Evolutionary conservation across 2,113 vertebrate species (phyloP), one percentile per base, ranked within the genome.

Genomic region (Pampusana beccarii): DNA sequence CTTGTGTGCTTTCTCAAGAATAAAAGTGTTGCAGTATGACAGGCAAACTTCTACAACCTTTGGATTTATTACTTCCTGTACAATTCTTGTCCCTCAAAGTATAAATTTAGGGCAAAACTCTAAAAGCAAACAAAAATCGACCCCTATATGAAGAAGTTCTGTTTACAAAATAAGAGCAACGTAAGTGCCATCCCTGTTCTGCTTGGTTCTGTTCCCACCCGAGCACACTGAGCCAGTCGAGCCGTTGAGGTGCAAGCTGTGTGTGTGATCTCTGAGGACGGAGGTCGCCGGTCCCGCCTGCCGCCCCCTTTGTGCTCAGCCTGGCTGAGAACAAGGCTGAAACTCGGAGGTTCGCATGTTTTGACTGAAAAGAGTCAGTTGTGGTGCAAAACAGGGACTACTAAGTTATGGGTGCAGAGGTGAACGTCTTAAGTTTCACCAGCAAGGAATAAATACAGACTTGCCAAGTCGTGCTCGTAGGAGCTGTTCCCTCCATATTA

Each of bases 341-440:
- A 84, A 64, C 73, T 79, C 29, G 16, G 16, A 6, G 29, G 78
- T n/a, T 38, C 1, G 0, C 0, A 0, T 48, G 18, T 60, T 86
- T 81, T 62, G n/a, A 89, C 23, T 80, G 40, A 46, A 48, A 90
- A 16, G 19, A 56, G 15, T 29, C 42, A 48, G 23, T 1, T 61
- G 15, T 28, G 69, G 33, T 86, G 50, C 64, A 73, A 31, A 89
- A 44, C 72, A 53, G 46, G 67, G 79, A 44, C 42, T 17, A 24
- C 15, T 6, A 57, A 58, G 15, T 28, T 46, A 40, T 4, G 40
- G 42, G 57, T 46, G 40, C 1, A 3, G 38, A 87, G 77, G 53
- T 79, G 69, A 91, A 40, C 0, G 1, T 42, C 12, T 29, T 74
- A 0, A 0, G 0, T 61, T 82, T 82, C 62, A 57, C 26, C 57